Percentiles rank a stretch among this genome's conserved stretches.
phyloP scores from a whole-genome alignment of 1,140 invertebrate species.

The Mercenaria mercenaria region DNA sequence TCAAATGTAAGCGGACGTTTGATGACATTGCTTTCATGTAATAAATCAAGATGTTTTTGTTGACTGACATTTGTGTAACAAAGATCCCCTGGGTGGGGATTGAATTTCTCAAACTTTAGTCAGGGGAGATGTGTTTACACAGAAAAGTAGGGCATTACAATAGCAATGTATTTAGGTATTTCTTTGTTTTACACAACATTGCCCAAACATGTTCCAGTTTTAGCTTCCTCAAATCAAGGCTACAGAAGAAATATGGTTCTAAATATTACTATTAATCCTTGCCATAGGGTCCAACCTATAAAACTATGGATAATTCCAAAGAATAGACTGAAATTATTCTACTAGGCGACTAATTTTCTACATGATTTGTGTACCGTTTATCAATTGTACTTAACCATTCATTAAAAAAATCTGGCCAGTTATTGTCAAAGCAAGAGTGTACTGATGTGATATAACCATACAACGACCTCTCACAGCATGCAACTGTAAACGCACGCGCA shows the following conservation, averaged over 20 bases:
- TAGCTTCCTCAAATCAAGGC: no score
- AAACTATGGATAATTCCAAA: no score
- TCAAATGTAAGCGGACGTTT: background rate
- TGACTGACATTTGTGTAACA: constrained; percentile 21
- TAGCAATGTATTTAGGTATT: no score
- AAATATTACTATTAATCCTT: no score
- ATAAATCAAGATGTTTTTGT: constrained; percentile 18
- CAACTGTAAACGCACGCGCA: background rate
- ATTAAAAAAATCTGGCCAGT: background rate
- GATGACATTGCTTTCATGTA: background rate
- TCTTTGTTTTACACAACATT: no score
- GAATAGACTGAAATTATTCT: no score
- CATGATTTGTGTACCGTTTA: no score
- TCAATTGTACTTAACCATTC: no score
- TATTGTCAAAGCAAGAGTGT: background rate
- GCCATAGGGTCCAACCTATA: no score
- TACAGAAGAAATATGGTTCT: no score
- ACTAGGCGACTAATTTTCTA: no score
- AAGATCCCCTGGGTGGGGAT: background rate
- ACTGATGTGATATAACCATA: background rate
- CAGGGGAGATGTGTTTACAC: background rate
- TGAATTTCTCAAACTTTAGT: background rate
- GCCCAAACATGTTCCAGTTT: no score
- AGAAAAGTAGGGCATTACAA: background rate
- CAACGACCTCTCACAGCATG: constrained; percentile 9